Percentiles rank a stretch among this genome's conserved stretches.
Conservation (phyloP, 1,140 invertebrate species). For the Leptopilina boulardi region DNA sequence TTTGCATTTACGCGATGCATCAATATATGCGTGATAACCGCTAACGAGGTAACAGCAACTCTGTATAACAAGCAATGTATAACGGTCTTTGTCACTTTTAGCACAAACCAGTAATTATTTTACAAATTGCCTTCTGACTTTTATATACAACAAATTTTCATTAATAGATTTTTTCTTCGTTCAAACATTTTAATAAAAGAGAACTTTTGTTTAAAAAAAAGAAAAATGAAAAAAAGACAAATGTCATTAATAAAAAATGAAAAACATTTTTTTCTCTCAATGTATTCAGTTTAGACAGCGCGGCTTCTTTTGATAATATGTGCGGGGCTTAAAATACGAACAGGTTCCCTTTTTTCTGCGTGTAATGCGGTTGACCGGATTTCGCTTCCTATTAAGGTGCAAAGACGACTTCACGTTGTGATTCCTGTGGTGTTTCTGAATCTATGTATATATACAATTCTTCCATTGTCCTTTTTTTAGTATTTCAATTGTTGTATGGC, state of each 20-base stretch:
- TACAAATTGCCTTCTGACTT: conserved; percentile 3
- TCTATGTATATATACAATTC: neutral
- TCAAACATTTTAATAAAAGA: neutral
- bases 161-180: neutral
- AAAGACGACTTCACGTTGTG: neutral
- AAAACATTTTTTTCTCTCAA: neutral
- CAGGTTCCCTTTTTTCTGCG: conserved; percentile 13
- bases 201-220: neutral
- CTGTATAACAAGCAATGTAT: conserved; percentile 27
- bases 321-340: neutral
- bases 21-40: neutral
- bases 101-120: conserved; percentile 24
- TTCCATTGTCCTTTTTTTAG: neutral
- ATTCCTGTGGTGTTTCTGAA: neutral
- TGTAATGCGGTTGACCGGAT: neutral
- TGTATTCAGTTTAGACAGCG: neutral
- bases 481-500: neutral
- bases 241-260: neutral
- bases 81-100: conserved; percentile 28
- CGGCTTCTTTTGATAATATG: conserved; percentile 3
- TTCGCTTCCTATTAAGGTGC: neutral
- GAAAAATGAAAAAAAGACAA: neutral
- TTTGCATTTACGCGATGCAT: neutral
- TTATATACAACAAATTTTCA: conserved; percentile 15
- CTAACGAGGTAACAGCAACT: neutral